phyloP scores from a whole-genome alignment of 2,113 vertebrate species.

The Myodes glareolus region DNA sequence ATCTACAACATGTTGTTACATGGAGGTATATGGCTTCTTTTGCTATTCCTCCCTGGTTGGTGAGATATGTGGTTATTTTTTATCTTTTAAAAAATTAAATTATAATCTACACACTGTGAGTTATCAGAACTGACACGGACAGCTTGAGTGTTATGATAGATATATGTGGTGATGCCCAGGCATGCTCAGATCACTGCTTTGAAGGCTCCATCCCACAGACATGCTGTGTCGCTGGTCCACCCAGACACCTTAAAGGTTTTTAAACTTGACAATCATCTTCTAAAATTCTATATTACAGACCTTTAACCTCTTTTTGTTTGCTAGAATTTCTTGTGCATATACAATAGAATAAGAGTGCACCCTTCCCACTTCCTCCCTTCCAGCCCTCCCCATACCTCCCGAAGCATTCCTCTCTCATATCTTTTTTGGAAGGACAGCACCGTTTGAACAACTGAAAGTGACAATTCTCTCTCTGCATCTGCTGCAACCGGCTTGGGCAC shows the following conservation, averaged over 20 bases:
- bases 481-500: too few species aligned
- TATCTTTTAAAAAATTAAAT: background rate
- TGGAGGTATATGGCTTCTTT: background rate
- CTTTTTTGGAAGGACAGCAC: background rate
- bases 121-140: background rate
- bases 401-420: background rate
- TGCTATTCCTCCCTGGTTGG: background rate
- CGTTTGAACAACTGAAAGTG: background rate
- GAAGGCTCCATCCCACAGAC: accelerated
- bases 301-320: background rate
- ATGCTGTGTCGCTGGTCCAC: accelerated
- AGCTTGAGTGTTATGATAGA: background rate
- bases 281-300: background rate
- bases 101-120: background rate
- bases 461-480: background rate
- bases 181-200: background rate
- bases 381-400: too few species aligned
- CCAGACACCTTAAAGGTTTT: too few species aligned
- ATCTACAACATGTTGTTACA: background rate
- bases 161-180: background rate
- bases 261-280: background rate
- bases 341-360: background rate
- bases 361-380: background rate
- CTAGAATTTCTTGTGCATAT: background rate
- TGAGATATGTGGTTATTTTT: background rate